These are phyloP conservation scores for Albula goreensis DNA, from an alignment of 2,113 vertebrate species.

Conservation along the genomic window DNA sequence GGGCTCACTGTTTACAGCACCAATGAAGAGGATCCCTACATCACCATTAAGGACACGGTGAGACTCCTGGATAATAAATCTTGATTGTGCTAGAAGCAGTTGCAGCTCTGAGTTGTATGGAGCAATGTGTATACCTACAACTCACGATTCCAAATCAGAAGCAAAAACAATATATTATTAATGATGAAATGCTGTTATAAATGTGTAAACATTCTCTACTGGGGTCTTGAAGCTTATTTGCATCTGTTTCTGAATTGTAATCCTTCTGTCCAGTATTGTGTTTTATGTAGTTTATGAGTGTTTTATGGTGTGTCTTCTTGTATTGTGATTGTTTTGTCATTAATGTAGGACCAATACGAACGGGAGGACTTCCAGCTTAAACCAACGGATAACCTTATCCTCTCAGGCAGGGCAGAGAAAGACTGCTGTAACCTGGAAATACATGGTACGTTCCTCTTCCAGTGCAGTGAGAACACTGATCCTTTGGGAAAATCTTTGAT, in stretches of 20 bases:
- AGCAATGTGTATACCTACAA: too few species aligned
- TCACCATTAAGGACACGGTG: conserved; percentile 93
- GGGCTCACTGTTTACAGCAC: conserved; percentile 84
- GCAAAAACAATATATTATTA: too few species aligned
- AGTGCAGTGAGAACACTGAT: too few species aligned
- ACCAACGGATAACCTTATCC: conserved; percentile 85
- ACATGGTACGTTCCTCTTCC: conserved; percentile 43
- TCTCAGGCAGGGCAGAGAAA: conserved; percentile 84
- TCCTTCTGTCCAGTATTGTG: background rate
- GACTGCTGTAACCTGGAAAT: conserved; percentile 92
- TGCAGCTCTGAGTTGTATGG: too few species aligned
- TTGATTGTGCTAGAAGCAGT: too few species aligned
- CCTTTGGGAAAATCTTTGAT: too few species aligned
- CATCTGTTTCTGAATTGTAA: background rate
- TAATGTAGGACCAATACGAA: conserved; percentile 90
- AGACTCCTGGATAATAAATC: conserved; percentile 41
- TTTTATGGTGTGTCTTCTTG: background rate
- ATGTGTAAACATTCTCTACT: too few species aligned
- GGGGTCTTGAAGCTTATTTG: background rate
- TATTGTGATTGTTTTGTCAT: conserved; percentile 7
- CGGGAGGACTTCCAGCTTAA: conserved; percentile 92
- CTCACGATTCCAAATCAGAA: too few species aligned
- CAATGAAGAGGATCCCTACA: conserved; percentile 89
- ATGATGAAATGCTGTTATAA: too few species aligned
- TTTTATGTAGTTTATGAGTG: background rate